A percentile compares a stretch with the other conserved stretches of the same genome.
phyloP scores from a whole-genome alignment of 1,140 invertebrate species.

The Tribolium madens region DNA sequence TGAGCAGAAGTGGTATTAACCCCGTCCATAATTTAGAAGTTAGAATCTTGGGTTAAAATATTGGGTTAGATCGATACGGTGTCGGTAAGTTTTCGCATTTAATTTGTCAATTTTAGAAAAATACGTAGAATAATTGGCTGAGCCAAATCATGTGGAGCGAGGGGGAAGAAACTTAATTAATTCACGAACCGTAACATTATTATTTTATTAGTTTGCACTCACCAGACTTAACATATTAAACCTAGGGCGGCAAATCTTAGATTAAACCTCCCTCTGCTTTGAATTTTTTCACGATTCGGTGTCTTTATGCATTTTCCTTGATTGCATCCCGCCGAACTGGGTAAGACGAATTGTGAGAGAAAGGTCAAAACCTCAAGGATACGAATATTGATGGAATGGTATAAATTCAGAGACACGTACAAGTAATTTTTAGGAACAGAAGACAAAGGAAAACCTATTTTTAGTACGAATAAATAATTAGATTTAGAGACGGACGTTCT shows the following conservation, averaged over 20 bases:
- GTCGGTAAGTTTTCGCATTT: constrained; percentile 27
- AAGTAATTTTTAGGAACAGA: constrained; percentile 8
- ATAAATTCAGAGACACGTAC: constrained; percentile 21
- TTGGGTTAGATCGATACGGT: constrained; percentile 23
- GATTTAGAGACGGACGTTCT: not conserved
- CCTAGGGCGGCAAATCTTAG: not conserved
- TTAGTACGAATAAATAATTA: constrained; percentile 22
- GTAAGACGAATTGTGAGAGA: not conserved
- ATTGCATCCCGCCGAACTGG: not conserved
- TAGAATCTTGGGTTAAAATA: constrained; percentile 30
- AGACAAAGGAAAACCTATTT: constrained; percentile 3
- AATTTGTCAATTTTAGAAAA: constrained; percentile 12
- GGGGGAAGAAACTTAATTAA: constrained; percentile 10
- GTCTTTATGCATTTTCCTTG: constrained; percentile 23
- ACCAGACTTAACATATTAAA: not conserved
- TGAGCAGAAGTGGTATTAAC: not conserved
- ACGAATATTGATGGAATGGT: constrained; percentile 10
- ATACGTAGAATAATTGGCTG: not conserved
- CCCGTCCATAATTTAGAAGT: constrained; percentile 30
- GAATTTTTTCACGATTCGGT: constrained; percentile 28
- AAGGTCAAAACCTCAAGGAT: constrained; percentile 10
- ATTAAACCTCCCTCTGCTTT: not conserved
- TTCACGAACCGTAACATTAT: constrained; percentile 3
- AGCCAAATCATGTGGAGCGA: constrained; percentile 15
- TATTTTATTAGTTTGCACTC: constrained; percentile 28